Percentiles rank a stretch among this genome's conserved stretches.
phyloP scores from a whole-genome alignment of 2,797 vertebrate species.

The Smutsia gigantea region DNA sequence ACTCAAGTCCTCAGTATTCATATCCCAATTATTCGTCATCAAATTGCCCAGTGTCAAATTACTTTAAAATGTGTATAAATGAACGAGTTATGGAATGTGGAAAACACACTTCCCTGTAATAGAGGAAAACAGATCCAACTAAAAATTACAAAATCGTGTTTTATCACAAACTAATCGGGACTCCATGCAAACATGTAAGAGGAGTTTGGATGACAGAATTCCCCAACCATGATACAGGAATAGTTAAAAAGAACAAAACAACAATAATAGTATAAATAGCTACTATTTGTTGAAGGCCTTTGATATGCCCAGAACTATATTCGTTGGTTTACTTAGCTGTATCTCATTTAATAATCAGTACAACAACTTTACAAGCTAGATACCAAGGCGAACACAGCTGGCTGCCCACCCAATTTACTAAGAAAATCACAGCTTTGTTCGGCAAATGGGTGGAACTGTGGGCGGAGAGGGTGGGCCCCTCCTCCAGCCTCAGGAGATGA shows the following conservation, averaged over 20 bases:
- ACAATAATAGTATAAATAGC: neutral
- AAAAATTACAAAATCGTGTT: neutral
- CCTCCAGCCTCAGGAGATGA: neutral
- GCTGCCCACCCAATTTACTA: neutral
- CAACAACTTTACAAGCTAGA: neutral
- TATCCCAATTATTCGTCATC: neutral
- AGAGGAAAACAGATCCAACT: neutral
- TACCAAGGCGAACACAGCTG: neutral
- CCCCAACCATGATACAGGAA: neutral
- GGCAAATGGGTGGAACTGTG: neutral
- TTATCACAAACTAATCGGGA: neutral
- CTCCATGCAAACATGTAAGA: neutral
- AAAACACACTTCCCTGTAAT: neutral
- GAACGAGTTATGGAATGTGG: neutral
- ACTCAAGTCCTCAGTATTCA: neutral
- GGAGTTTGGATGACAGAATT: neutral
- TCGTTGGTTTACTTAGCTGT: neutral
- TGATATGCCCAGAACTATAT: neutral
- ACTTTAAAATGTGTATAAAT: neutral
- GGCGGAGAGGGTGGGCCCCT: neutral
- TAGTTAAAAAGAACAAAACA: neutral
- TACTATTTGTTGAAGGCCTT: neutral
- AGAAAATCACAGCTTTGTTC: neutral
- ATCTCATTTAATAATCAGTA: slow-evolving; percentile 12
- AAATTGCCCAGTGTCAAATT: neutral